These are phyloP conservation scores for Macquaria australasica DNA, from an alignment of 2,113 vertebrate genomes.

Conservation along the genomic window DNA sequence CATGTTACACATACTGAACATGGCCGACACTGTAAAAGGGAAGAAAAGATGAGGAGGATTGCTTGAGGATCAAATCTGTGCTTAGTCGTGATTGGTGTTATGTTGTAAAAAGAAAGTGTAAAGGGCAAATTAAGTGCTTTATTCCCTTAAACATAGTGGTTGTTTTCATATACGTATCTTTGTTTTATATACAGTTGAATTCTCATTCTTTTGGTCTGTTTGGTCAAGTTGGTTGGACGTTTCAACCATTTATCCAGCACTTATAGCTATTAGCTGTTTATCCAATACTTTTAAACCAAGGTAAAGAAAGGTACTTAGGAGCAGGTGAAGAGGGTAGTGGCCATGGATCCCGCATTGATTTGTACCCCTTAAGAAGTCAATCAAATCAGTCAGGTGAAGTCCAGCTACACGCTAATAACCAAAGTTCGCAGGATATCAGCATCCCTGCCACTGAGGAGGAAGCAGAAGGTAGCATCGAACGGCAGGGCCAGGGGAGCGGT, in stretches of 20 bases:
- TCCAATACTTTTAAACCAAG: not conserved
- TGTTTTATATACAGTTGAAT: not conserved
- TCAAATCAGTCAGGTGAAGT: not conserved
- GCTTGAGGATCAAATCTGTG: slow-evolving; percentile 2
- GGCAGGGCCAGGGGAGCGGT: not conserved
- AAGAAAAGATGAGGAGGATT: not conserved
- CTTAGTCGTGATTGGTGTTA: slow-evolving; percentile 8
- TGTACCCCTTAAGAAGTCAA: not conserved
- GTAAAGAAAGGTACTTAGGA: not conserved
- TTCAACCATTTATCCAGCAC: not conserved
- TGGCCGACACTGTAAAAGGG: not conserved
- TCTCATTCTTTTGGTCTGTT: not conserved
- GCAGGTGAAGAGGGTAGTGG: not conserved
- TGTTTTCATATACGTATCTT: too few species aligned
- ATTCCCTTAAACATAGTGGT: not conserved
- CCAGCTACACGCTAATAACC: not conserved
- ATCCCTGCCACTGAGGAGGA: not conserved
- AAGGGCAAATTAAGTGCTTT: not conserved
- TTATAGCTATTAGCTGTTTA: not conserved
- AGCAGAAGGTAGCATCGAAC: not conserved
- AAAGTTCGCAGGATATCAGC: not conserved
- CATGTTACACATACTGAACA: slow-evolving; percentile 7
- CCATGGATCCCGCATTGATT: not conserved
- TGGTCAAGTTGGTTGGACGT: not conserved
- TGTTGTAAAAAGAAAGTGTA: not conserved